Base-by-base conservation (phyloP, 2,888 invertebrate species). In the Aspidapion aeneum region DNA sequence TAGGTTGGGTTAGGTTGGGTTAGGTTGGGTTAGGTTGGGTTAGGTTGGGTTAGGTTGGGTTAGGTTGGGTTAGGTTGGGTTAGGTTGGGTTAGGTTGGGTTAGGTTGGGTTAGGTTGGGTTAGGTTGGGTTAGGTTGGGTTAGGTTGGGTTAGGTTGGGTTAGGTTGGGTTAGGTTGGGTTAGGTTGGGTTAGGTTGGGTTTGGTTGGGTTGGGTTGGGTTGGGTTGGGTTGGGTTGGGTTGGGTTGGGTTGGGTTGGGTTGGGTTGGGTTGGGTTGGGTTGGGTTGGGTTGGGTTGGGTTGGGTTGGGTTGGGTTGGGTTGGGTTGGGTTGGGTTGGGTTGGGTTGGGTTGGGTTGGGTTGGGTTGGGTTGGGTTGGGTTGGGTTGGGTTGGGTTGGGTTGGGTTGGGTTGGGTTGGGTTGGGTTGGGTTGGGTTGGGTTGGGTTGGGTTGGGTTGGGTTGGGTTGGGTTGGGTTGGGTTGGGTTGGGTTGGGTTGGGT, bases 81-180 rank as follows among this genome's bases (percentile, higher is more conserved):
- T n/a, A n/a, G n/a, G n/a, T n/a, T n/a, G n/a, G n/a, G n/a, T n/a
- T n/a, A n/a, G n/a, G n/a, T n/a, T n/a, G n/a, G n/a, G n/a, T n/a
- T n/a, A n/a, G n/a, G n/a, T n/a, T n/a, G n/a, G n/a, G n/a, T n/a
- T n/a, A n/a, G n/a, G n/a, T n/a, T n/a, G n/a, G n/a, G n/a, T n/a
- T n/a, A n/a, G n/a, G n/a, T n/a, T n/a, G n/a, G 12, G 16, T 12
- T 12, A 49, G 49, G 49, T 49, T 49, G 16, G 49, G 49, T 49
- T 49, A 49, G 49, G 49, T 49, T 49, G 16, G 49, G 49, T 9
- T 48, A 12, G 49, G 49, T 9, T 48, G 49, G 49, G 49, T 48
- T 48, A 16, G 49, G 49, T 9, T 81, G 0, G 84, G 81, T 63
- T 77, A 79, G n/a, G n/a, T n/a, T n/a, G n/a, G n/a, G n/a, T n/a